Percentiles rank a stretch among this genome's conserved stretches.
Evolutionary conservation across 1,140 invertebrate species (phyloP).

Genomic region (Cotesia glomerata): DNA sequence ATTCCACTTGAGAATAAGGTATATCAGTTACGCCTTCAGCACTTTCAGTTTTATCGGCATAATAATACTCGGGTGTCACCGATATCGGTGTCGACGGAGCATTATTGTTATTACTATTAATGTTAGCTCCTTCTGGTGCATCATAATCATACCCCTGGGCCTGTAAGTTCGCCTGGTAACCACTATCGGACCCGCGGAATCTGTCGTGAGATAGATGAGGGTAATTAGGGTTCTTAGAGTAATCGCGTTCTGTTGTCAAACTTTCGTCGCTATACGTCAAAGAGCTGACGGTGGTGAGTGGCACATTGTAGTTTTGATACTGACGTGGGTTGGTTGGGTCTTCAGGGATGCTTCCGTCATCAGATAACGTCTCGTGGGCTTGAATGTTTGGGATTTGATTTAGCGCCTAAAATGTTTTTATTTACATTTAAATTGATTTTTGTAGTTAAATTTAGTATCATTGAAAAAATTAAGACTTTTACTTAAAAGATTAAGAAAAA

Average conservation of each 20-base stretch:
- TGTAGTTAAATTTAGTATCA: too few relatives aligned
- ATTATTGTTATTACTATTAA: not conserved
- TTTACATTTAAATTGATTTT: too few relatives aligned
- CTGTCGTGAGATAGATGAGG: slow-evolving; percentile 26
- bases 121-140: slow-evolving; percentile 30
- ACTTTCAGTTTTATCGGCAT: slow-evolving; percentile 43
- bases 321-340: slow-evolving; percentile 22
- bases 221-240: slow-evolving; percentile 39
- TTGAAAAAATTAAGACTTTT: too few relatives aligned
- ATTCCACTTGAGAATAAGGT: slow-evolving; percentile 27
- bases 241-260: slow-evolving; percentile 34
- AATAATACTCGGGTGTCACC: slow-evolving; percentile 42
- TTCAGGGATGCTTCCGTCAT: slow-evolving; percentile 28
- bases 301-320: slow-evolving; percentile 47
- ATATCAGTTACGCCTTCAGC: slow-evolving; percentile 34
- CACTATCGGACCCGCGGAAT: slow-evolving; percentile 30
- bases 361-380: slow-evolving; percentile 32
- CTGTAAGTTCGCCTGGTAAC: slow-evolving; percentile 39
- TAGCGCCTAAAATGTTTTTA: slow-evolving; percentile 28
- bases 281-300: slow-evolving; percentile 32
- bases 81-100: slow-evolving; percentile 24
- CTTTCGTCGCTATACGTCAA: slow-evolving; percentile 41
- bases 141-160: slow-evolving; percentile 54
- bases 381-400: slow-evolving; percentile 37
- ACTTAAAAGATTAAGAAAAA: too few relatives aligned